Evolutionary conservation across 2,888 invertebrate genomes (phyloP).

Genomic region (Agonopterix arenella): DNA sequence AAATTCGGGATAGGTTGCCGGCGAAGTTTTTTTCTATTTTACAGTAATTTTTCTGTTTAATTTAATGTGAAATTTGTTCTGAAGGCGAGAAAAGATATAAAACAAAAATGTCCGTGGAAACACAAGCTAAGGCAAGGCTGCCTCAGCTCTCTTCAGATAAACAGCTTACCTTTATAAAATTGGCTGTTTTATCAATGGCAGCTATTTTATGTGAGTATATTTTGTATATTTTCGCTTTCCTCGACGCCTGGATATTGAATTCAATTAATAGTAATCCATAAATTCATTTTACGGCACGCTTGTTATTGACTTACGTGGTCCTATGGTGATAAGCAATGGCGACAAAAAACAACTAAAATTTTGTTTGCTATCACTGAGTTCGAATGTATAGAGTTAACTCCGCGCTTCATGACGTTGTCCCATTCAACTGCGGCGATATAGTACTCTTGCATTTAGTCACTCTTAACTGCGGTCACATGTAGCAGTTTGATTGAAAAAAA

Average conservation of each 20-base stretch:
- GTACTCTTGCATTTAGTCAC: no score
- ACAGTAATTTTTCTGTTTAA: conserved; percentile 11
- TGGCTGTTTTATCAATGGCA: conserved; percentile 93
- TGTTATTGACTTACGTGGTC: conserved; percentile 37
- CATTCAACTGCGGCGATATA: no score
- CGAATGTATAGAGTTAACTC: no score
- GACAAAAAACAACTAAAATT: conserved; percentile 1
- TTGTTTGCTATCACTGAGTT: no score
- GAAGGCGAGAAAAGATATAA: conserved; percentile 11
- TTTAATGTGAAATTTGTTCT: conserved; percentile 26
- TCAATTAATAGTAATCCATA: background rate
- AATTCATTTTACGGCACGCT: conserved; percentile 1
- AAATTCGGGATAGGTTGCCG: conserved; percentile 58
- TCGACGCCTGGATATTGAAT: background rate
- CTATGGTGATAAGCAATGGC: conserved; percentile 14
- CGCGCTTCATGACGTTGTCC: no score
- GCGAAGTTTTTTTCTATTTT: conserved; percentile 33
- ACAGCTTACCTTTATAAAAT: conserved; percentile 76
- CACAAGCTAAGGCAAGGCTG: conserved; percentile 50
- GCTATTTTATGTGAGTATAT: conserved; percentile 91
- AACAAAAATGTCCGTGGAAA: conserved; percentile 51
- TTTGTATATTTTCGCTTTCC: conserved; percentile 5
- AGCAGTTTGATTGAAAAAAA: no score
- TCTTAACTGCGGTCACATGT: no score
- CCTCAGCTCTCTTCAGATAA: conserved; percentile 66